Evolutionary conservation across 1,140 invertebrate species (phyloP), one percentile per base, ranked within the genome.

Genomic region (Megathymus violae): DNA sequence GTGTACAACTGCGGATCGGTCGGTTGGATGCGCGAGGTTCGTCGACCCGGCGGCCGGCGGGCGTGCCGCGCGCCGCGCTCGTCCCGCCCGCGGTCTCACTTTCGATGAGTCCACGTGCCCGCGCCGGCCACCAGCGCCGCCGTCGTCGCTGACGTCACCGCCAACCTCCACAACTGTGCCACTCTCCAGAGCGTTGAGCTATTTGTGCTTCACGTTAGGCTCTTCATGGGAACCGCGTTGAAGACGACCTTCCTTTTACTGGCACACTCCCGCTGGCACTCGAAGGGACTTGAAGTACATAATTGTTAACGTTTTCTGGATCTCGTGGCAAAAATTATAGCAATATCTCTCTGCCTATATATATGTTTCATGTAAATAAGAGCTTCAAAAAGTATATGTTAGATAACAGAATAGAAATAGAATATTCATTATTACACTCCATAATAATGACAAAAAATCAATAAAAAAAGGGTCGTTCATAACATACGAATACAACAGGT

Each of bases 51-150:
- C 71, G 50, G 44, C 66, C 62, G 67, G 64, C 75, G 71, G 71
- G 74, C 73, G 66, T 68, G 52, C 64, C 73, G 72, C 74, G 59
- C 68, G 59, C 69, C 60, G 22, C 71, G 54, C 67, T 38, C 61
- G 65, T 47, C 65, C 62, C 62, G 41, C 64, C 62, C 76, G 72
- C 76, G 72, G 85, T 85, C 85, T 88, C 85, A 88, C 88, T 90
- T 88, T 88, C 88, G 81, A 85, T 90, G 85, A 85, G 88, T 76
- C 84, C 85, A 89, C 84, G 86, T 87, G 86, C 82, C 82, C 67
- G 65, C 76, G 74, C 77, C 71, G 69, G 65, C 74, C 68, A 25
- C 22, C 48, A 51, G 9, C 48, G 48, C 16, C 48, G 31, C 31
- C 61, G 75, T 63, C 73, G 72, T 41, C 67, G 72, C 63, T 88